Evolutionary conservation across 2,113 vertebrate genomes (phyloP), one percentile per base, ranked within the genome.

Genomic region (Chelonoidis abingdonii): DNA sequence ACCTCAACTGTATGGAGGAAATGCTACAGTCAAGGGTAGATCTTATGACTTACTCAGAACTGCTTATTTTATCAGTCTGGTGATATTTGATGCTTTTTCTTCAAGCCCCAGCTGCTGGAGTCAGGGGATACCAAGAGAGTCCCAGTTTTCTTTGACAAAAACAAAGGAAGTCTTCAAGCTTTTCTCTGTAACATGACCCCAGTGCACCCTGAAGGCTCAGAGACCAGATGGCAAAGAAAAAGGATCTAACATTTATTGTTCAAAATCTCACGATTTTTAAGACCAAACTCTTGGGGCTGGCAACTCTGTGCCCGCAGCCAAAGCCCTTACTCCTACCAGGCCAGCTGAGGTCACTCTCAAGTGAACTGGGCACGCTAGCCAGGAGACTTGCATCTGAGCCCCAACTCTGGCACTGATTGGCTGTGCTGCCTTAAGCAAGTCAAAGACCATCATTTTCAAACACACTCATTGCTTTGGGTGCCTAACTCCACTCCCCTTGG

Each of bases 401-500:
- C 17, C 21, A 35, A 10, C 35, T 38, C 17, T 38, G 17, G 17
- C 35, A 6, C 93, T 96, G 94, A 94, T 94, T 5, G 88, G 65
- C 84, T 84, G 92, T 22, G 88, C 91, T 44, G 86, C 2, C 35
- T n/a, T 21, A n/a, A 35, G 35, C 35, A n/a, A 21, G 65, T 72
- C 31, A 72, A n/a, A 72, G 10, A 90, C 8, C 5, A 38, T 49
- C 19, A 21, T 6, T 31, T 93, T 29, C 3, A 85, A 49, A 90
- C 29, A 57, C 0, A 44, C 84, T 82, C 44, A 50, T 22, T 38
- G 92, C 83, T 95, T 54, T 5, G 85, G 87, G 95, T 90, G 91
- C 52, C 88, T 11, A 8, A 6, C 94, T 87, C 84, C 65, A 50
- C 0, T 0, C 0, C 24, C n/a, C 83, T 1, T 0, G 4, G 38